Evolutionary conservation across 2,888 invertebrate genomes (phyloP).

Genomic region (Alviniconcha strummeri): DNA sequence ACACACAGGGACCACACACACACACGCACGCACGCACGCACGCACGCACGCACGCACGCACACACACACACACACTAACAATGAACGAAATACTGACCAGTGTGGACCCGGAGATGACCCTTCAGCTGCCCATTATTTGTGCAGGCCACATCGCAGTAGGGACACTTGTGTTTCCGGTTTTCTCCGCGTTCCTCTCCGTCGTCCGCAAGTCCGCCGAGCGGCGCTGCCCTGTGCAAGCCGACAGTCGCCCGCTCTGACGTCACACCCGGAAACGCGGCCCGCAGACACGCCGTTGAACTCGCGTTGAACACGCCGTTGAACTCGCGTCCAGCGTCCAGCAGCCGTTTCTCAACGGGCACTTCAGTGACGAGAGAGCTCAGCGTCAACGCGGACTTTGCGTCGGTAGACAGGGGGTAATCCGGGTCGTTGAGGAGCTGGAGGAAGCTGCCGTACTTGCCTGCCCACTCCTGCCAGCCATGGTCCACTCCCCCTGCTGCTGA

Average conservation of each 20-base stretch:
- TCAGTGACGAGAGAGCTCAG: background rate
- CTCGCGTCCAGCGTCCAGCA: background rate
- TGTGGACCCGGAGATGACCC: constrained; percentile 43
- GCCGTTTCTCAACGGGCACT: background rate
- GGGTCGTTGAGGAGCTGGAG: constrained; percentile 22
- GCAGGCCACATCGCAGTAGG: constrained; percentile 41
- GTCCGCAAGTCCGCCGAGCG: background rate
- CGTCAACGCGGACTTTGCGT: too few relatives aligned
- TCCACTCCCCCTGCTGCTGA: background rate
- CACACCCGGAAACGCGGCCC: background rate
- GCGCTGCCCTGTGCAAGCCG: background rate
- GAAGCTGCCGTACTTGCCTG: constrained; percentile 24
- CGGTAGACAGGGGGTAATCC: background rate
- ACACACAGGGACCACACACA: background rate
- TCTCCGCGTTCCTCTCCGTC: background rate
- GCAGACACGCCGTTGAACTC: background rate
- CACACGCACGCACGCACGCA: background rate
- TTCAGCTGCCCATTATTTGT: constrained; percentile 45
- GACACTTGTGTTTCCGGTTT: constrained; percentile 37
- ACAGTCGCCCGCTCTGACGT: background rate
- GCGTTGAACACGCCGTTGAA: background rate
- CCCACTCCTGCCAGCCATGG: constrained; percentile 16
- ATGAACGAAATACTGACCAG: constrained; percentile 33
- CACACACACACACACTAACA: background rate
- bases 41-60: background rate